Evolutionary conservation across 1,140 invertebrate genomes (phyloP).

Genomic region (Mercenaria mercenaria): DNA sequence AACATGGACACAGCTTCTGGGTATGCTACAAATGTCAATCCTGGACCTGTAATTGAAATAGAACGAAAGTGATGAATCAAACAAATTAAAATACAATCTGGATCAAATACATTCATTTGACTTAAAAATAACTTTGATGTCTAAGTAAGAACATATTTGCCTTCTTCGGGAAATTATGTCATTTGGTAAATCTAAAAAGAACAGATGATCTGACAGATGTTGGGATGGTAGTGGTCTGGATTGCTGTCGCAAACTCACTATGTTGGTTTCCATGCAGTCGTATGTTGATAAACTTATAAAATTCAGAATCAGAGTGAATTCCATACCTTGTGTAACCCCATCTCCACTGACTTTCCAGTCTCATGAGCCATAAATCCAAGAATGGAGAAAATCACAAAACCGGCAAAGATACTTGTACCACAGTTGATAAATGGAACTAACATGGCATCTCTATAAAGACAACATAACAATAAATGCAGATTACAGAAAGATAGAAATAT

Average conservation of each 20-base stretch:
- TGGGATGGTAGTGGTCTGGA: too few species aligned
- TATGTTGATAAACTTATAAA: too few species aligned
- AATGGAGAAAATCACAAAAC: slow-evolving; percentile 98
- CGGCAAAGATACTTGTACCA: slow-evolving; percentile 98
- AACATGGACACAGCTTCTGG: slow-evolving; percentile 98
- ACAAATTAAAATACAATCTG: too few species aligned
- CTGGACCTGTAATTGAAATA: slow-evolving; percentile 90
- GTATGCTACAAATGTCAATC: slow-evolving; percentile 98
- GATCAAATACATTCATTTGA: too few species aligned
- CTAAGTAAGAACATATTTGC: too few species aligned
- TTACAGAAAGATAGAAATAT: not conserved
- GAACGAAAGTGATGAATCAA: not conserved
- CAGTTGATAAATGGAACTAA: slow-evolving; percentile 98
- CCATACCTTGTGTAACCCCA: slow-evolving; percentile 82
- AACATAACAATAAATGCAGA: not conserved
- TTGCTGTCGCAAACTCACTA: too few species aligned
- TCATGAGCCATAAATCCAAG: slow-evolving; percentile 90
- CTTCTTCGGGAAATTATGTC: too few species aligned
- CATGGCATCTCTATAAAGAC: slow-evolving; percentile 91
- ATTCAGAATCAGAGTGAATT: too few species aligned
- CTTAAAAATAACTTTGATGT: too few species aligned
- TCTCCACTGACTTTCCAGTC: slow-evolving; percentile 79
- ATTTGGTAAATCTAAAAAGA: too few species aligned
- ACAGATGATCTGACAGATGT: too few species aligned
- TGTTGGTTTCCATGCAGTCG: too few species aligned